Evolutionary conservation across 2,888 invertebrate species (phyloP).

Genomic region (Byasa hedistus): DNA sequence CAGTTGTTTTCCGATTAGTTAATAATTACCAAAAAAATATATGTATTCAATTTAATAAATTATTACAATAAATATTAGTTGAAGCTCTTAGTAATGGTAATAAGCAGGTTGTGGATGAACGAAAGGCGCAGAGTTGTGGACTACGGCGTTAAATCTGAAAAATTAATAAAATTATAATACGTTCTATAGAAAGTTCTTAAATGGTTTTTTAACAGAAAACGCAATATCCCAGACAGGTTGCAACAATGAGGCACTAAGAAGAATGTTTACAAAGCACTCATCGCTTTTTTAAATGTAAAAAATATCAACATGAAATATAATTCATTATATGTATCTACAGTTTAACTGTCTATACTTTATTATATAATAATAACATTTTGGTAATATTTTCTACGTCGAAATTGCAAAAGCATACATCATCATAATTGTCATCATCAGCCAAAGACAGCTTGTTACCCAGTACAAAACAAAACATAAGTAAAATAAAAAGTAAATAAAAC

Average conservation of each 20-base stretch:
- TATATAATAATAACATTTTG: not conserved
- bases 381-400: not conserved
- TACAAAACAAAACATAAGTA: not conserved
- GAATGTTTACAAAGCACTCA: too few relatives aligned
- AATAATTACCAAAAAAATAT: not conserved
- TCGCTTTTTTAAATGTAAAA: too few relatives aligned
- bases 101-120: slow-evolving; percentile 38
- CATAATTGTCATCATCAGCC: not conserved
- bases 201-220: too few relatives aligned
- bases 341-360: too few relatives aligned
- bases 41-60: slow-evolving; percentile 38
- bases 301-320: too few relatives aligned
- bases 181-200: not conserved
- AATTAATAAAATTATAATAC: not conserved
- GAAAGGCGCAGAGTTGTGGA: slow-evolving; percentile 42
- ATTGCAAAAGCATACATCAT: not conserved
- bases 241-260: too few relatives aligned
- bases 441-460: not conserved
- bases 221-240: too few relatives aligned
- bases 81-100: slow-evolving; percentile 35
- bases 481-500: too few relatives aligned
- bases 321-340: too few relatives aligned
- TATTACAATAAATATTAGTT: slow-evolving; percentile 32
- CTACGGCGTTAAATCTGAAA: slow-evolving; percentile 45
- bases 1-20: not conserved